Evolutionary conservation across 2,888 invertebrate genomes (phyloP), one percentile per base, ranked within the genome.

Genomic region (Ptychoptera contaminata): DNA sequence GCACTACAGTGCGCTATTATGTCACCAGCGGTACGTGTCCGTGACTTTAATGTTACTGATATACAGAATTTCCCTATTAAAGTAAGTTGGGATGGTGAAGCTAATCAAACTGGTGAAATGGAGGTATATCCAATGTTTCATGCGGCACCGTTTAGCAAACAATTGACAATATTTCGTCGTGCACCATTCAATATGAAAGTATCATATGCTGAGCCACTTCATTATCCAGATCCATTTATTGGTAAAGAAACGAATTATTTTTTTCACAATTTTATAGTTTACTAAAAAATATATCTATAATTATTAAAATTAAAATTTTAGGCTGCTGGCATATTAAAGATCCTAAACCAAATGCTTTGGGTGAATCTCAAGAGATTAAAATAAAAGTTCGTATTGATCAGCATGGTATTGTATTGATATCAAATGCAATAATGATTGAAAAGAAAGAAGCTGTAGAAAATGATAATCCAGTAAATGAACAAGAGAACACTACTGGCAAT

Each of bases 1-100:
- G 94, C 96, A 29, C 69, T 97, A 46, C 85, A 87, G 57, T 98
- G 97, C 68, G 98, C 98, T 14, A 96, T 97, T 72, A 73, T 98
- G 56, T 92, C 92, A 44, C 98, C 98, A 32, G 92, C 93, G 14
- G 93, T 97, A 58, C 81, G 94, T 59, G 96, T 98, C 48, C 78
- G 94, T 46, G 97, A 98, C 55, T 97, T 99, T 67, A 78, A 79
- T 53, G 81, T 98, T 31, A 83, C 86, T 31, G 98, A 99, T 65
- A 82, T 85, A 51, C 92, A 93, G 67, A 81, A 81, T 46, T 97
- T 86, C 68, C 77, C 91, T 6, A 82, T 98, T 50, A 79, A 81
- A 52, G 74, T 91, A 34, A 72, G 77, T 29, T 91, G 88, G 86
- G 84, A 86, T 56, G 78, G 79, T 35, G 72, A 74, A 37, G 71